A percentile compares a stretch with the other conserved stretches of the same genome.
Conservation (phyloP, 2,888 invertebrate species). For the Saturnia japonica region DNA sequence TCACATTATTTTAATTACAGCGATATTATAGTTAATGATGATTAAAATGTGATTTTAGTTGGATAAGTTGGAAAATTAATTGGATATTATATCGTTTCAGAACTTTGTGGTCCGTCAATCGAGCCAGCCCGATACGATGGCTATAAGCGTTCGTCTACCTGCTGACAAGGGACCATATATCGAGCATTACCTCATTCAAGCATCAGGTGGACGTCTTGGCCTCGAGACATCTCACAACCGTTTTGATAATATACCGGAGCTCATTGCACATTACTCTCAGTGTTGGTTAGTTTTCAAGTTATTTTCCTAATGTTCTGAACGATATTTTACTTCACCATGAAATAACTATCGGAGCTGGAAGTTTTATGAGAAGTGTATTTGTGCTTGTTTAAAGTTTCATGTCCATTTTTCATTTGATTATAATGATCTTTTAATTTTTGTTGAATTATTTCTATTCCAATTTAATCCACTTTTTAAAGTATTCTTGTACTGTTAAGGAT, state of each 20-base stretch:
- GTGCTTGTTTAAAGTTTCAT: not conserved
- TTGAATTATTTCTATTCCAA: not conserved
- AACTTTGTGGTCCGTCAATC: conserved; percentile 97
- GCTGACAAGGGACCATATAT: conserved; percentile 94
- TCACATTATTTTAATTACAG: not conserved
- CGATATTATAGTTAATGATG: not conserved
- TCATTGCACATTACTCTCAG: conserved; percentile 96
- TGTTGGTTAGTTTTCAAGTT: conserved; percentile 85
- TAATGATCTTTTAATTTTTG: not conserved
- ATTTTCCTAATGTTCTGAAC: not conserved
- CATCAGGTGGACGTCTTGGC: conserved; percentile 89
- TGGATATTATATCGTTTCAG: conserved; percentile 71
- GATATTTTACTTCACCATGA: conserved; percentile 10
- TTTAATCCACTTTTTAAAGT: not conserved
- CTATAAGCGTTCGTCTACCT: conserved; percentile 94
- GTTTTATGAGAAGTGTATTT: not conserved
- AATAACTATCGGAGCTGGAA: not conserved
- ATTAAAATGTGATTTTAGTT: not conserved
- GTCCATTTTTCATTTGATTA: too few relatives aligned
- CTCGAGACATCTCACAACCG: conserved; percentile 96
- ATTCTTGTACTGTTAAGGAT: not conserved
- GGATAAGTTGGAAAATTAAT: not conserved
- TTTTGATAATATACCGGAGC: conserved; percentile 95
- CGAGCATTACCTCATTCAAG: conserved; percentile 97
- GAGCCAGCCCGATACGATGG: conserved; percentile 96